Percentiles rank a stretch among this genome's conserved stretches.
Conservation (phyloP, 2,113 vertebrate genomes). For the Acrocephalus arundinaceus region DNA sequence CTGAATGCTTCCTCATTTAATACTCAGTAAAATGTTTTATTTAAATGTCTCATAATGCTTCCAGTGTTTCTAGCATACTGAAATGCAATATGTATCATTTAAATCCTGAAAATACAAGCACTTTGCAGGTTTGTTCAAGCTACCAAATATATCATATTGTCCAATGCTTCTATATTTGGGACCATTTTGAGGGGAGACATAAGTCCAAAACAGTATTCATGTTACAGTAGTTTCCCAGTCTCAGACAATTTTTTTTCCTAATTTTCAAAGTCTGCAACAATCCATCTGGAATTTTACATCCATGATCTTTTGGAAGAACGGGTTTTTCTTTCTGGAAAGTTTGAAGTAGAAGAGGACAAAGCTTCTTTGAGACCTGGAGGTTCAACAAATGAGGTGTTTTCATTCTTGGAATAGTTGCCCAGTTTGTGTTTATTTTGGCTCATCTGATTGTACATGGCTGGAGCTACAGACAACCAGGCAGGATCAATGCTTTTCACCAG, state of each 20-base stretch:
- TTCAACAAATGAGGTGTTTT: slow-evolving; percentile 66
- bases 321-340: slow-evolving; percentile 53
- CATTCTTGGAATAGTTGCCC: slow-evolving; percentile 44
- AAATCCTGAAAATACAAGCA: slow-evolving; percentile 14
- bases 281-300: slow-evolving; percentile 56
- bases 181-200: background rate
- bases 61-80: slow-evolving; percentile 26
- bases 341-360: slow-evolving; percentile 56
- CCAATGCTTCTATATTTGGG: background rate
- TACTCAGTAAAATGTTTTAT: slow-evolving; percentile 21
- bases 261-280: slow-evolving; percentile 20
- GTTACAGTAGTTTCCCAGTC: background rate
- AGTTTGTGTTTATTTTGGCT: slow-evolving; percentile 55
- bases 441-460: background rate
- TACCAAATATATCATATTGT: background rate
- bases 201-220: background rate
- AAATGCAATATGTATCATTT: slow-evolving; percentile 16
- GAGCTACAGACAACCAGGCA: background rate
- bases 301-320: slow-evolving; percentile 11
- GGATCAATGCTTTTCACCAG: slow-evolving; percentile 46
- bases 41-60: slow-evolving; percentile 14
- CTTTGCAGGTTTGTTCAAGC: slow-evolving; percentile 4
- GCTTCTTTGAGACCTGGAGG: slow-evolving; percentile 42
- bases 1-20: slow-evolving; percentile 45
- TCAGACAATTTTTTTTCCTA: background rate